A percentile compares a stretch with the other conserved stretches of the same genome.
phyloP scores from a whole-genome alignment of 2,888 invertebrate genomes.

The Horisme vitalbata region DNA sequence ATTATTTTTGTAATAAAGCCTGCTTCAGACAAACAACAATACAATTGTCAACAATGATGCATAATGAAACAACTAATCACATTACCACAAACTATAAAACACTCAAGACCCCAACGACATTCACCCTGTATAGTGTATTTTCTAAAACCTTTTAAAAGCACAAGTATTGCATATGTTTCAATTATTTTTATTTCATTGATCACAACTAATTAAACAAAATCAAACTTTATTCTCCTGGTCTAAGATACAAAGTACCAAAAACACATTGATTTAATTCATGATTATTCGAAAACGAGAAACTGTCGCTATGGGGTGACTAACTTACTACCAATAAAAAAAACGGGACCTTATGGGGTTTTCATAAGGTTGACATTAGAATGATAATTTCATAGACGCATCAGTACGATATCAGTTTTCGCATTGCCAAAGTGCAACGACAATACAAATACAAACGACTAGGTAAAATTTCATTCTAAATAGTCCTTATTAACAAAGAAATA shows the following conservation, averaged over 20 bases:
- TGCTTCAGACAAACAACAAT: conserved; percentile 18
- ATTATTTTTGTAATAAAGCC: conserved; percentile 12
- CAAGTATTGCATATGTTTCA: conserved; percentile 62
- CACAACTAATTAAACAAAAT: background rate
- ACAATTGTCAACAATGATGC: conserved; percentile 35
- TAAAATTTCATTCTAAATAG: conserved; percentile 1
- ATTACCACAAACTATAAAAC: conserved; percentile 39
- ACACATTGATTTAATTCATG: background rate
- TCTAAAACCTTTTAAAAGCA: conserved; percentile 52
- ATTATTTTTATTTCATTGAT: conserved; percentile 33
- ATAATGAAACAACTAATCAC: conserved; percentile 45
- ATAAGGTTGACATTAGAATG: conserved; percentile 5
- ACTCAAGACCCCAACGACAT: conserved; percentile 50
- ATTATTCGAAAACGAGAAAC: conserved; percentile 42
- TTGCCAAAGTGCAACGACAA: conserved; percentile 16
- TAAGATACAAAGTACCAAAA: too few relatives aligned
- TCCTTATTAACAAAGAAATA: conserved; percentile 6
- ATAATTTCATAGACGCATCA: background rate
- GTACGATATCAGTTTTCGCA: conserved; percentile 7
- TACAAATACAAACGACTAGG: conserved; percentile 6
- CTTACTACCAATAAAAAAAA: background rate
- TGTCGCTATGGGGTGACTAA: conserved; percentile 8
- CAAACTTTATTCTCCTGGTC: conserved; percentile 6
- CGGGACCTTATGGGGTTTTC: background rate
- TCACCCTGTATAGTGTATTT: conserved; percentile 36